phyloP scores from a whole-genome alignment of 2,113 vertebrate species.

The Strigops habroptila region DNA sequence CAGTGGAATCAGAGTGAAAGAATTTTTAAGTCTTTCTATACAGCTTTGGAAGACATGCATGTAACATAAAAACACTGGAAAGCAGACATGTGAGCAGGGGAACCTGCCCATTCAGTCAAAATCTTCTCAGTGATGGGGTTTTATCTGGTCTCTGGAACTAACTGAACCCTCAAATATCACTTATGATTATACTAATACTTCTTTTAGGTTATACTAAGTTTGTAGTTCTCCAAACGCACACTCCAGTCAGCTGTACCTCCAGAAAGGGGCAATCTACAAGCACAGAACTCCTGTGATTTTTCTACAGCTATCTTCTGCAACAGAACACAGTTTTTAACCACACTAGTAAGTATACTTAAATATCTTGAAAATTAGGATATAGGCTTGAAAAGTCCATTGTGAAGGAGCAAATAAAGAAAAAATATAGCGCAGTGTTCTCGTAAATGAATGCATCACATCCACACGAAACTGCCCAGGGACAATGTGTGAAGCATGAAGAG shows the following conservation, averaged over 20 bases:
- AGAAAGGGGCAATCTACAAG: neutral
- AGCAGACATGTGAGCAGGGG: neutral
- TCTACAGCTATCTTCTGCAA: neutral
- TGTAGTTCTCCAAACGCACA: neutral
- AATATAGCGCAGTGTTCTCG: accelerated
- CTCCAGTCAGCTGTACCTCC: neutral
- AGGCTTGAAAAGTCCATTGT: neutral
- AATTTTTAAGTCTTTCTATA: neutral
- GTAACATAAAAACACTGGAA: neutral
- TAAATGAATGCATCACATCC: accelerated
- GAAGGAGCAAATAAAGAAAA: neutral
- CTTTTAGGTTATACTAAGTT: neutral
- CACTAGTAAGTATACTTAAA: neutral
- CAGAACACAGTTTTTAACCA: neutral
- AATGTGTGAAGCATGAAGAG: accelerated
- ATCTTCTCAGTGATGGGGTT: neutral
- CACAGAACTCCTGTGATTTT: neutral
- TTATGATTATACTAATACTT: neutral
- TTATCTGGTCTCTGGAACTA: neutral
- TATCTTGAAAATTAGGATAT: neutral
- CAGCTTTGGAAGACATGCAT: accelerated
- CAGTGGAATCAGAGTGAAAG: neutral
- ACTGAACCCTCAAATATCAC: neutral
- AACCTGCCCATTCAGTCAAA: neutral
- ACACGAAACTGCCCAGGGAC: too few species aligned